Evolutionary conservation across 1,140 invertebrate species (phyloP).

Genomic region (Matsumurasca onukii): DNA sequence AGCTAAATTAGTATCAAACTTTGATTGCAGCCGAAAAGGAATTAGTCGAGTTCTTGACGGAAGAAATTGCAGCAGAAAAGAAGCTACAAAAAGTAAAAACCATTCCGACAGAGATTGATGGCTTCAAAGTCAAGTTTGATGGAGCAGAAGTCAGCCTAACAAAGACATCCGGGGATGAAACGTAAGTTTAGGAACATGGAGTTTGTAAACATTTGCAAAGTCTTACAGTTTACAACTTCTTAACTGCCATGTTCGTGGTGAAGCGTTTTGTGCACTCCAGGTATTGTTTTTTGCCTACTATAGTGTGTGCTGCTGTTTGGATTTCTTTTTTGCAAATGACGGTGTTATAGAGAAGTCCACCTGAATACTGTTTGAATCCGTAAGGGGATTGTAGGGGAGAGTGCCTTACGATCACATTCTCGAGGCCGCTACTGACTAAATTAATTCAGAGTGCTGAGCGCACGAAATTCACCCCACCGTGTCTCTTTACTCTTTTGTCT

Average conservation of each 20-base stretch:
- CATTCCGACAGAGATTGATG: slow-evolving; percentile 73
- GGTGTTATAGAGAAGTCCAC: no score
- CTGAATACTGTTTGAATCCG: no score
- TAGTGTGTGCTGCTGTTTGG: not conserved
- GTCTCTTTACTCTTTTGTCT: not conserved
- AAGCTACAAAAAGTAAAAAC: slow-evolving; percentile 74
- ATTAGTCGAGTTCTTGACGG: slow-evolving; percentile 80
- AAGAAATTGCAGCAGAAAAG: slow-evolving; percentile 86
- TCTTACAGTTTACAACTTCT: slow-evolving; percentile 1
- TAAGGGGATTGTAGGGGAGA: no score
- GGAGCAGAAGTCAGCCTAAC: slow-evolving; percentile 76
- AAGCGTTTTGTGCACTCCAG: not conserved
- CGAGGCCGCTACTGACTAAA: no score
- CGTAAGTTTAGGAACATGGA: slow-evolving; percentile 54
- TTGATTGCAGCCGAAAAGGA: slow-evolving; percentile 72
- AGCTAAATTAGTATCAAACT: not conserved
- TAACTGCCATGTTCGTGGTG: not conserved
- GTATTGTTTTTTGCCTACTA: not conserved
- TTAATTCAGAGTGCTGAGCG: not conserved
- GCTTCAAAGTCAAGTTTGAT: slow-evolving; percentile 72
- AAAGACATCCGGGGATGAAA: slow-evolving; percentile 72
- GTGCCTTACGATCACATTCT: no score
- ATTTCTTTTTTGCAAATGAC: not conserved
- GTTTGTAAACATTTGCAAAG: not conserved
- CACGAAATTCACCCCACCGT: not conserved